These are phyloP conservation scores for Anaspis maculata DNA, from an alignment of 2,888 invertebrate genomes.

Conservation along the genomic window DNA sequence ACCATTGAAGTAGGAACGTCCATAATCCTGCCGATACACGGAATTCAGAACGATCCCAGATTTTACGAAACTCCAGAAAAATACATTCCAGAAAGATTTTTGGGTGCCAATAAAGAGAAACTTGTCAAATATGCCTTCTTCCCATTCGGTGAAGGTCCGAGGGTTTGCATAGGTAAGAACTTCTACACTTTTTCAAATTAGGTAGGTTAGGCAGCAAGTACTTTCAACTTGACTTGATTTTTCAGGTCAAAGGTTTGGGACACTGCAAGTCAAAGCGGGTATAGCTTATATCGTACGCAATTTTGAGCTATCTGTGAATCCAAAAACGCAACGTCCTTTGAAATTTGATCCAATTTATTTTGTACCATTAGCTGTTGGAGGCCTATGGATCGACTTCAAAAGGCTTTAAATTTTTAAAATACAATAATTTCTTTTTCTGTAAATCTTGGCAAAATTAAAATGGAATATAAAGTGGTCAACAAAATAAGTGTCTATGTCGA, in stretches of 20 bases:
- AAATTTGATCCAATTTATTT: conserved; percentile 20
- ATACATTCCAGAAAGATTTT: conserved; percentile 22
- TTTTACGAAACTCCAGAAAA: conserved; percentile 18
- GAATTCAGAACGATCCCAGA: conserved; percentile 17
- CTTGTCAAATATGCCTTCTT: conserved; percentile 25
- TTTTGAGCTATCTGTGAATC: conserved; percentile 29
- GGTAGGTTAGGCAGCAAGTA: background rate
- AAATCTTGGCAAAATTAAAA: too few species aligned
- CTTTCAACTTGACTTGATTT: conserved; percentile 8
- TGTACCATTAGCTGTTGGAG: conserved; percentile 18
- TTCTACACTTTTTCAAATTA: background rate
- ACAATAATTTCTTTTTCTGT: background rate
- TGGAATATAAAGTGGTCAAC: too few species aligned
- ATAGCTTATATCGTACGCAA: conserved; percentile 31
- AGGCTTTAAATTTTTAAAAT: conserved; percentile 17
- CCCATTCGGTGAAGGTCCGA: conserved; percentile 30
- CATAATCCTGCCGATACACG: conserved; percentile 17
- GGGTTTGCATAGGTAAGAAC: conserved; percentile 26
- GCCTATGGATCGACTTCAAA: conserved; percentile 22
- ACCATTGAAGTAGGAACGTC: conserved; percentile 17
- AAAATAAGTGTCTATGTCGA: too few species aligned
- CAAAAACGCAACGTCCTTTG: conserved; percentile 23
- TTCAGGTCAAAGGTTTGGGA: conserved; percentile 17
- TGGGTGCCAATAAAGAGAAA: conserved; percentile 24
- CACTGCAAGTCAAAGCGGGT: conserved; percentile 35